A percentile compares a stretch with the other conserved stretches of the same genome.
Evolutionary conservation across 2,888 invertebrate species (phyloP).

Genomic region (Eurytoma californica): DNA sequence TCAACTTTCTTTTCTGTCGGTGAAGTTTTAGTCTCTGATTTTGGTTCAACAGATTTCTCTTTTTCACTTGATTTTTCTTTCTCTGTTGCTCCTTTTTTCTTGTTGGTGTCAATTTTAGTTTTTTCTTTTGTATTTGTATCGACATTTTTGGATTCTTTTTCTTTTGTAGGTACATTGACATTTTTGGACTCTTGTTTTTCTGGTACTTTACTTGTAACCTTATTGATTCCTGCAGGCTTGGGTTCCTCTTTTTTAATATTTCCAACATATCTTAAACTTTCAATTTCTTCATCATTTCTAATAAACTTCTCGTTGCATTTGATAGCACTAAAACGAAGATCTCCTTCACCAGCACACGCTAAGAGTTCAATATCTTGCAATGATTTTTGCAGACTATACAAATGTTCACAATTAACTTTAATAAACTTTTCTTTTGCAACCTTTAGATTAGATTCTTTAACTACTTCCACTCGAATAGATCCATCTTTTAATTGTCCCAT

Average conservation of each 20-base stretch:
- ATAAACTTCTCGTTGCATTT: slow-evolving; percentile 60
- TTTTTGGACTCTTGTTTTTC: slow-evolving; percentile 35
- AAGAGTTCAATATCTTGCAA: slow-evolving; percentile 66
- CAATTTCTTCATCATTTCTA: slow-evolving; percentile 50
- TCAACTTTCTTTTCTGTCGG: slow-evolving; percentile 37
- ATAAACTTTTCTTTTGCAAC: slow-evolving; percentile 67
- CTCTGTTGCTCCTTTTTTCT: slow-evolving; percentile 28
- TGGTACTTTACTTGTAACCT: slow-evolving; percentile 26
- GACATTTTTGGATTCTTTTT: slow-evolving; percentile 30
- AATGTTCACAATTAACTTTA: slow-evolving; percentile 71
- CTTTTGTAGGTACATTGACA: slow-evolving; percentile 38
- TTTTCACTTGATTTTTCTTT: slow-evolving; percentile 39
- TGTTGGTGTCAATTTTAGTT: slow-evolving; percentile 7
- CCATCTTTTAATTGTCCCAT: slow-evolving; percentile 69
- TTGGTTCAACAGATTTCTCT: slow-evolving; percentile 37
- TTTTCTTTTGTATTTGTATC: slow-evolving; percentile 45
- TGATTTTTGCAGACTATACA: slow-evolving; percentile 74
- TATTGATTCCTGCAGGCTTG: slow-evolving; percentile 27
- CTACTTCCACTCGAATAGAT: slow-evolving; percentile 70
- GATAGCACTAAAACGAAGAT: slow-evolving; percentile 67
- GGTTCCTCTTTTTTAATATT: slow-evolving; percentile 35
- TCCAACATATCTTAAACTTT: slow-evolving; percentile 48
- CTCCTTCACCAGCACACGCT: slow-evolving; percentile 64
- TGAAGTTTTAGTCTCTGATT: slow-evolving; percentile 32
- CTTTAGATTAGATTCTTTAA: slow-evolving; percentile 67